Conservation (phyloP, 2,888 invertebrate species). For the Scotopteryx bipunctaria region DNA sequence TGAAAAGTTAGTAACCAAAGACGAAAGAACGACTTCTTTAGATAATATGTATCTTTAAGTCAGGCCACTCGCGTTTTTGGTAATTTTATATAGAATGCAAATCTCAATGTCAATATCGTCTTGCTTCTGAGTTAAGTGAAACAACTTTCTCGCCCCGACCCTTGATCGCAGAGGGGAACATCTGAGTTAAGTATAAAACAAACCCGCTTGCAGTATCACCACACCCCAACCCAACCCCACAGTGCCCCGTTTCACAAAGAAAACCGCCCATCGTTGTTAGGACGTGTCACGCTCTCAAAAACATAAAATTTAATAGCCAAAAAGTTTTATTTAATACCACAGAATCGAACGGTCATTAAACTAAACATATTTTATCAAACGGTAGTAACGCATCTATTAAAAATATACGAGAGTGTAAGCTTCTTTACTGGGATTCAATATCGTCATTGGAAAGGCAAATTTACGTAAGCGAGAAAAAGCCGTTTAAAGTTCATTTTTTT, state of each 20-base stretch:
- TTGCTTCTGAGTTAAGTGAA: too few species aligned
- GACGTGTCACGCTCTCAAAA: slow-evolving; percentile 57
- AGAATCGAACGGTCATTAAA: slow-evolving; percentile 37
- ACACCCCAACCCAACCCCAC: slow-evolving; percentile 24
- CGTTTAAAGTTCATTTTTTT: too few species aligned
- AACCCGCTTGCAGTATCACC: slow-evolving; percentile 36
- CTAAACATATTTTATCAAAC: slow-evolving; percentile 18
- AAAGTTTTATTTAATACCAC: slow-evolving; percentile 45
- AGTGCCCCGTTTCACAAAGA: slow-evolving; percentile 55
- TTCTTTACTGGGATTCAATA: background rate
- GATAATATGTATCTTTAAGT: too few species aligned
- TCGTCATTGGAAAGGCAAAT: background rate
- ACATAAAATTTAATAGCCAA: slow-evolving; percentile 50
- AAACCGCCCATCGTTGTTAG: slow-evolving; percentile 55
- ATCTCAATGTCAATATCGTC: too few species aligned
- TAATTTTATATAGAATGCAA: too few species aligned
- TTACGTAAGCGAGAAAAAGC: too few species aligned
- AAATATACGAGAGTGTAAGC: slow-evolving; percentile 8
- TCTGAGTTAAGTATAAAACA: too few species aligned
- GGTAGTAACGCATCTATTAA: slow-evolving; percentile 12
- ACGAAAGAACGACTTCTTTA: too few species aligned
- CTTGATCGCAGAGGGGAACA: too few species aligned
- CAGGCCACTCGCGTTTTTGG: too few species aligned
- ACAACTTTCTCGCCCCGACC: too few species aligned
- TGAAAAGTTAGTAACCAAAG: too few species aligned